Evolutionary conservation across 1,140 invertebrate species (phyloP), one percentile per base, ranked within the genome.

Genomic region (Hetaerina americana): DNA sequence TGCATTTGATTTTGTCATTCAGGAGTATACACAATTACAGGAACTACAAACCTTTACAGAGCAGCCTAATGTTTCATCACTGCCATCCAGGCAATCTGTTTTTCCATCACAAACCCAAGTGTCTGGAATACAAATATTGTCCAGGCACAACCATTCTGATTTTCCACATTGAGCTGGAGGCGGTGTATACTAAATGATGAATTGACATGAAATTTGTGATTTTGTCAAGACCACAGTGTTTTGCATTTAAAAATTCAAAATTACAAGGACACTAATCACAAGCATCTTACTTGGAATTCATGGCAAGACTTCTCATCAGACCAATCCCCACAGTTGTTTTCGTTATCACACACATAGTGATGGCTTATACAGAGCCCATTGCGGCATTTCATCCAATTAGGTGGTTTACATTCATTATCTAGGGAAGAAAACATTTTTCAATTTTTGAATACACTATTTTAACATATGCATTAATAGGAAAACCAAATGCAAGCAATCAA

Each of bases 21-120:
- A 26, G 66, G 22, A 67, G 18, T 18, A 18, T 68, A 26, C 12
- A 68, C 1, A 68, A 25, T 1, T 3, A 68, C n/a, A 67, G 22
- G 22, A 67, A 22, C 6, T 22, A 3, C 25, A 5, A 18, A 68
- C 27, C 27, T 24, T 68, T 28, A 24, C 24, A 18, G 67, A 26
- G 67, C 67, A 26, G 2, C 26, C 72, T 57, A 57, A 57, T 18
- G 10, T 70, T 74, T 81, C 80, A 80, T 96, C 95, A 1, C 89
- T 89, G 1, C 84, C 85, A 80, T 94, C 90, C 0, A 85, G 81
- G 81, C 96, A 98, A 77, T 98, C 91, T 5, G 77, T 29, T 0
- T 83, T 81, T 0, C 87, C 86, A 77, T 97, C 87, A 78, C 94
- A 97, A 73, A 93, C 87, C 86, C 87, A 91, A 68, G 84, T 78